Conservation (phyloP, 1,140 invertebrate genomes). For the Drosophila jambulina region DNA sequence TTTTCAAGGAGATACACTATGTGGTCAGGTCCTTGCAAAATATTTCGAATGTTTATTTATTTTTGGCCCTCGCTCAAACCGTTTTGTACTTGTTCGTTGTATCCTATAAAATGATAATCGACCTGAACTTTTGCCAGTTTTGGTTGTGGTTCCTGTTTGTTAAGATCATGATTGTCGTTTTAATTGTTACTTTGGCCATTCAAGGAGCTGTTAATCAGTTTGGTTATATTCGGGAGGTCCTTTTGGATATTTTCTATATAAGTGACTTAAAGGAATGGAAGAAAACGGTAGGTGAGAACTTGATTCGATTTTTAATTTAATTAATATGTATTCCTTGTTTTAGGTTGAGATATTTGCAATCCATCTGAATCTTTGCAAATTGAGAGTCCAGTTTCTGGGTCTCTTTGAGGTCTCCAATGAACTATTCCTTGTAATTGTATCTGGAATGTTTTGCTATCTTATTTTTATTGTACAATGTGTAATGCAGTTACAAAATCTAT, state of each 20-base stretch:
- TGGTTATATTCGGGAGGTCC: conserved; percentile 9
- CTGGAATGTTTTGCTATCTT: conserved; percentile 36
- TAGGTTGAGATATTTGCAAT: conserved; percentile 53
- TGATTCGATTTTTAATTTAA: background rate
- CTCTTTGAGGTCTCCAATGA: conserved; percentile 54
- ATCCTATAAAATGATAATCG: conserved; percentile 16
- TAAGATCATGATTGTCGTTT: conserved; percentile 35
- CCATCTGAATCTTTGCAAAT: conserved; percentile 42
- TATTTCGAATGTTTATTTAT: conserved; percentile 24
- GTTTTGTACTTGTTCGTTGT: conserved; percentile 23
- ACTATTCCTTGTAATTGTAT: conserved; percentile 39
- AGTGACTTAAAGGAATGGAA: conserved; percentile 32
- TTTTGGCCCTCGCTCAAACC: conserved; percentile 10
- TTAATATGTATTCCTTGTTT: background rate
- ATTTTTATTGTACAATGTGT: conserved; percentile 45
- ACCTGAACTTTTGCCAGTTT: background rate
- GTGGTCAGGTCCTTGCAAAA: conserved; percentile 16
- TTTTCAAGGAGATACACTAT: conserved; percentile 41
- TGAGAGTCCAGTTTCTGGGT: conserved; percentile 38
- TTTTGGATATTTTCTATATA: conserved; percentile 42
- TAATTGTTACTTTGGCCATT: conserved; percentile 37
- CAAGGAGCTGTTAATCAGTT: conserved; percentile 37
- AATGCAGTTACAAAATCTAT: conserved; percentile 27
- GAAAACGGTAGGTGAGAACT: conserved; percentile 21
- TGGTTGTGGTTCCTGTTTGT: background rate